Percentiles rank a stretch among this genome's conserved stretches.
phyloP scores from a whole-genome alignment of 2,888 invertebrate species.

The Patella pellucida region DNA sequence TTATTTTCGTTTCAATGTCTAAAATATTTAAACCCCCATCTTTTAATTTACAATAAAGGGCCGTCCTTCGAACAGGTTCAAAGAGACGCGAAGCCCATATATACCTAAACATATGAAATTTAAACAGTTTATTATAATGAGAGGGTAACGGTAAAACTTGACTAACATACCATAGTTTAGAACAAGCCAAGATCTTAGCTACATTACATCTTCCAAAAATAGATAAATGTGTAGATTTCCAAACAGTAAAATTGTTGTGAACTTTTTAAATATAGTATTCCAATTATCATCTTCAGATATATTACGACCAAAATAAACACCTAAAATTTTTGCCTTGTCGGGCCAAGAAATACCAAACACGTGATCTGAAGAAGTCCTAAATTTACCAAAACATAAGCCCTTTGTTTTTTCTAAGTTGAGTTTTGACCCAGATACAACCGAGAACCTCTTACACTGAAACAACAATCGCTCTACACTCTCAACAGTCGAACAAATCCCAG shows the following conservation, averaged over 20 bases:
- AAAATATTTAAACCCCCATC: constrained; percentile 28
- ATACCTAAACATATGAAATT: constrained; percentile 7
- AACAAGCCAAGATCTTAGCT: neutral
- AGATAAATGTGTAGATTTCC: neutral
- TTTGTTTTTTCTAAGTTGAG: constrained; percentile 22
- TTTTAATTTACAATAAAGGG: constrained; percentile 23
- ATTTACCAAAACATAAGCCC: neutral
- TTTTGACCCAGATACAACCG: constrained; percentile 14
- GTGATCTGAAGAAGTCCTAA: neutral
- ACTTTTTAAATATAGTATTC: constrained; percentile 30
- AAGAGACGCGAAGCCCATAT: neutral
- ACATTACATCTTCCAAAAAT: constrained; percentile 3
- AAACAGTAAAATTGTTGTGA: constrained; percentile 25
- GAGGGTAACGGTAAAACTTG: neutral
- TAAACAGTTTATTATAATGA: neutral
- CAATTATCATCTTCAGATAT: constrained; percentile 30
- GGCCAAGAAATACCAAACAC: neutral
- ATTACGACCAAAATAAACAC: constrained; percentile 27
- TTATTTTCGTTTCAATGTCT: constrained; percentile 22
- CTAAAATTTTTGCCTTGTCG: constrained; percentile 1
- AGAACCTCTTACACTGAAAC: neutral
- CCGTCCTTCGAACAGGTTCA: constrained; percentile 17
- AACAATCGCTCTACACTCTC: neutral
- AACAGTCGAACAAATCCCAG: neutral
- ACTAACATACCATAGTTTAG: neutral